Evolutionary conservation across 2,113 vertebrate genomes (phyloP).

Genomic region (Myxocyprinus asiaticus): DNA sequence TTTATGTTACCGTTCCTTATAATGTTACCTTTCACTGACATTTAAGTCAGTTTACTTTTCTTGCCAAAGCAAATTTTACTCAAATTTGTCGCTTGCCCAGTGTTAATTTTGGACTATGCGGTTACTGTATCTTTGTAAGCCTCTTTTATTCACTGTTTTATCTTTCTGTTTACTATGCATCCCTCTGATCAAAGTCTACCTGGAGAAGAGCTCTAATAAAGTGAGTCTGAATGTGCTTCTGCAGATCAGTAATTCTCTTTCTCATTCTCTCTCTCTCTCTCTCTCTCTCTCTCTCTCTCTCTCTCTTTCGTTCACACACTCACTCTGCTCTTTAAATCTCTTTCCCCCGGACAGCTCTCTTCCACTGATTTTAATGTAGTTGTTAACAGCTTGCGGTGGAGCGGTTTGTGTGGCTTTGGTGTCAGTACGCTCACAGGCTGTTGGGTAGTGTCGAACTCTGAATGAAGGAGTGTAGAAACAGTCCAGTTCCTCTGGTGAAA

Average conservation of each 20-base stretch:
- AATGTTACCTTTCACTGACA: too few relatives aligned
- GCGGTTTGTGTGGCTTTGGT: conserved; percentile 65
- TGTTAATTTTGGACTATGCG: too few relatives aligned
- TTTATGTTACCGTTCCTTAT: too few relatives aligned
- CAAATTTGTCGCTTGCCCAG: too few relatives aligned
- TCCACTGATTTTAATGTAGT: conserved; percentile 66
- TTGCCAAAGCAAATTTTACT: too few relatives aligned
- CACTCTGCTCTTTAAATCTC: conserved; percentile 53
- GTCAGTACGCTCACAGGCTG: conserved; percentile 50
- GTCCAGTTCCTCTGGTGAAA: conserved; percentile 4
- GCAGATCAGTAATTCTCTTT: too few relatives aligned
- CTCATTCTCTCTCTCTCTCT: too few relatives aligned
- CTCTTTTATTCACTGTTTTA: not conserved
- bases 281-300: too few relatives aligned
- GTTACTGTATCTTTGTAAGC: not conserved
- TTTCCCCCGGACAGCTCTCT: conserved; percentile 49
- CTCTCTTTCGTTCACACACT: conserved; percentile 11
- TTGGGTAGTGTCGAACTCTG: not conserved
- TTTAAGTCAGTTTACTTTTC: too few relatives aligned
- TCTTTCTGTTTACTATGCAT: not conserved
- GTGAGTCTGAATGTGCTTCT: not conserved
- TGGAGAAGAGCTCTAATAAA: conserved; percentile 4
- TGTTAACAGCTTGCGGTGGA: conserved; percentile 70
- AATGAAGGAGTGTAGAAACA: conserved; percentile 23
- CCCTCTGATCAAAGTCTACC: not conserved